phyloP scores from a whole-genome alignment of 2,113 vertebrate genomes.

The Bujurquina vittata region DNA sequence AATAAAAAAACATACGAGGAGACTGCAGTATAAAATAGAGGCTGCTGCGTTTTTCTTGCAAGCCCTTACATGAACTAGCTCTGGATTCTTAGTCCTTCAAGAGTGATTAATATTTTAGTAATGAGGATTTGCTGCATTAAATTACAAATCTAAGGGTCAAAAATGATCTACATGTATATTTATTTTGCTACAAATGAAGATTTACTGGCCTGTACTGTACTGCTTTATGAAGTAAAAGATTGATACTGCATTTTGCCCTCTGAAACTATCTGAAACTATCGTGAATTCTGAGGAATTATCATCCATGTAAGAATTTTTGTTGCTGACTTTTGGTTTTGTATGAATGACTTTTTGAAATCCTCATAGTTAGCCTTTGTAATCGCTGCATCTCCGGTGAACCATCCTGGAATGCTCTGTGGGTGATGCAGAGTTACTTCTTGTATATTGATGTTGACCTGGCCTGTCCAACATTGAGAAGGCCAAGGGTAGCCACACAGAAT shows the following conservation, averaged over 20 bases:
- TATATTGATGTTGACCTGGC: slow-evolving; percentile 53
- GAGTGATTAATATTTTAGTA: slow-evolving; percentile 63
- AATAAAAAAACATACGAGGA: slow-evolving; percentile 24
- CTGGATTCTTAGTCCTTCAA: slow-evolving; percentile 40
- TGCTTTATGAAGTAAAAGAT: slow-evolving; percentile 38
- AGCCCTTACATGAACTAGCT: slow-evolving; percentile 40
- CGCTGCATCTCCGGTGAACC: slow-evolving; percentile 6
- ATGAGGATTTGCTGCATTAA: slow-evolving; percentile 49
- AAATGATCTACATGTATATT: slow-evolving; percentile 71
- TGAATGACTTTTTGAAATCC: neutral
- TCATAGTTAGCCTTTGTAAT: neutral
- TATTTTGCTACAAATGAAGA: slow-evolving; percentile 63
- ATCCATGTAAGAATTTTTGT: neutral
- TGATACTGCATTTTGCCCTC: slow-evolving; percentile 4
- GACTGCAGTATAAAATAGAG: slow-evolving; percentile 10
- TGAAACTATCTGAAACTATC: neutral
- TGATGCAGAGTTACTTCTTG: neutral
- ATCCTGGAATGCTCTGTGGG: neutral
- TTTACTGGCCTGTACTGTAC: slow-evolving; percentile 37
- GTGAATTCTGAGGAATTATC: neutral
- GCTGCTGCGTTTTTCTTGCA: slow-evolving; percentile 20
- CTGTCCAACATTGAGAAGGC: slow-evolving; percentile 43
- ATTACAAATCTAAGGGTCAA: slow-evolving; percentile 63
- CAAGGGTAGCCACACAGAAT: slow-evolving; percentile 58
- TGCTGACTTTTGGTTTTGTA: neutral